phyloP scores from a whole-genome alignment of 2,113 vertebrate genomes.

The Pipra filicauda region DNA sequence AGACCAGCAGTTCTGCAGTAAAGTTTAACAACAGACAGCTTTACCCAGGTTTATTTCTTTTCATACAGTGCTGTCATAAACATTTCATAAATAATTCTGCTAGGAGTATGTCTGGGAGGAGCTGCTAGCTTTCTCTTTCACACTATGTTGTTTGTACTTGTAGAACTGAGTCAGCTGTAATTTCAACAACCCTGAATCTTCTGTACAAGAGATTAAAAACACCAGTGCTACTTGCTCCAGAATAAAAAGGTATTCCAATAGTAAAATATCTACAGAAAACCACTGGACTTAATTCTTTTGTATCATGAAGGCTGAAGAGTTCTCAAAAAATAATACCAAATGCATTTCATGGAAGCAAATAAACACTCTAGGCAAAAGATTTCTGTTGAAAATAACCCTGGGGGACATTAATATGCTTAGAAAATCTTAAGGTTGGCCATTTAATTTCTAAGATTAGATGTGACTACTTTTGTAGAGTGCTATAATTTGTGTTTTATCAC shows the following conservation, averaged over 20 bases:
- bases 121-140: conserved; percentile 15
- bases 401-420: not conserved
- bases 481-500: not conserved
- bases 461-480: not conserved
- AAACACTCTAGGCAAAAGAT: not conserved
- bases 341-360: not conserved
- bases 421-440: not conserved
- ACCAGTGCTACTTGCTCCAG: not conserved
- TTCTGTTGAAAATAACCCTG: not conserved
- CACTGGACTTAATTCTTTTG: not conserved
- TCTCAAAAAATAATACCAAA: not conserved
- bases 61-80: conserved; percentile 34
- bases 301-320: not conserved
- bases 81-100: conserved; percentile 59
- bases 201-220: not conserved
- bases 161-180: conserved; percentile 38
- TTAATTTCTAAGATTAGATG: conserved; percentile 14
- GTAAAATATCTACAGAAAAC: not conserved
- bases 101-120: conserved; percentile 22
- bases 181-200: conserved; percentile 45
- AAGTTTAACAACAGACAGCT: conserved; percentile 14
- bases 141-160: conserved; percentile 16
- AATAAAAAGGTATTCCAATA: not conserved
- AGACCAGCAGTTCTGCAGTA: conserved; percentile 23
- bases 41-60: conserved; percentile 24